A percentile compares a stretch with the other conserved stretches of the same genome.
These are phyloP conservation scores for Tiliacea aurago DNA, from an alignment of 2,888 invertebrate species.

Conservation along the genomic window DNA sequence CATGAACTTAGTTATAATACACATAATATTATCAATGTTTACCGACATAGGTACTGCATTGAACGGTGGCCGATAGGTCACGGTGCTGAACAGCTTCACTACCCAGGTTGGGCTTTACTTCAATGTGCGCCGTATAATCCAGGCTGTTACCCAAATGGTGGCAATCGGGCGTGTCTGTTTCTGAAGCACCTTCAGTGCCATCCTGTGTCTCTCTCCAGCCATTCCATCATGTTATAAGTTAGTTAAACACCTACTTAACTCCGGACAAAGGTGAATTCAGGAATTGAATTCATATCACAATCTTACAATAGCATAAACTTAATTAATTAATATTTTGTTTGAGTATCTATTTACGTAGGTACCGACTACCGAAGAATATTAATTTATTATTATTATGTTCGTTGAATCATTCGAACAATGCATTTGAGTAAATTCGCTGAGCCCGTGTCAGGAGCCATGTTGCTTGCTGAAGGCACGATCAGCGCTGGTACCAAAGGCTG, in stretches of 20 bases:
- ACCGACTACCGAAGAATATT: constrained; percentile 9
- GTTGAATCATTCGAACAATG: constrained; percentile 6
- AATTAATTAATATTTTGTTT: constrained; percentile 11
- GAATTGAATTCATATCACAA: constrained; percentile 9
- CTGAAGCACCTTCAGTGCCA: not conserved
- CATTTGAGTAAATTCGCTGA: constrained; percentile 17
- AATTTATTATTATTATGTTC: constrained; percentile 2
- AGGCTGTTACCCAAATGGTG: not conserved
- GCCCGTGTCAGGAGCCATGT: not conserved
- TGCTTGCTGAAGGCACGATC: not conserved
- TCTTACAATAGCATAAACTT: not conserved
- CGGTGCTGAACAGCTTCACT: not conserved
- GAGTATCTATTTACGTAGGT: not conserved
- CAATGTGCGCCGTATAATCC: not conserved
- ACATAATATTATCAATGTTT: no score
- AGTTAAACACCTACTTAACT: not conserved
- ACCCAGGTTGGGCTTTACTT: not conserved
- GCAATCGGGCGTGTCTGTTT: no score
- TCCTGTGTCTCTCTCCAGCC: not conserved
- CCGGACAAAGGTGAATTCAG: constrained; percentile 11
- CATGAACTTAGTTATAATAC: no score
- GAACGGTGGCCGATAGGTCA: not conserved
- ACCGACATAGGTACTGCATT: not conserved
- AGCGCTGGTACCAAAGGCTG: not conserved
- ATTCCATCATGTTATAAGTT: not conserved